Percentiles rank a stretch among this genome's conserved stretches.
These are phyloP conservation scores for Cirrhinus mrigala DNA, from an alignment of 2,797 vertebrate species.

Conservation along the genomic window DNA sequence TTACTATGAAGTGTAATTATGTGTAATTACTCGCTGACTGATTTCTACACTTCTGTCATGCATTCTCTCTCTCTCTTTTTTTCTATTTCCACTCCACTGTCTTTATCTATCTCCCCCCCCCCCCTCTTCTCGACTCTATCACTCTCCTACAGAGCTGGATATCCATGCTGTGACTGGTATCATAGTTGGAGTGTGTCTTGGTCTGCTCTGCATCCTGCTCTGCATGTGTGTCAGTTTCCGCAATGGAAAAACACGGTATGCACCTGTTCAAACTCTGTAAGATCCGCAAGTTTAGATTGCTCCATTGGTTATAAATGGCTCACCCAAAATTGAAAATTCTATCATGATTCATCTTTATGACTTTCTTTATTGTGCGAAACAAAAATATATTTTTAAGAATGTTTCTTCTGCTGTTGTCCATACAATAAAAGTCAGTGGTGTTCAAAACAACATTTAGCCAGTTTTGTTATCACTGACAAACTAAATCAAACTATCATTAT, in stretches of 20 bases:
- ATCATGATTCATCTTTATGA: background rate
- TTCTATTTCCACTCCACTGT: background rate
- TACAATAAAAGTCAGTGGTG: background rate
- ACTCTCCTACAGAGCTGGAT: conserved; percentile 84
- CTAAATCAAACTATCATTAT: too few species aligned
- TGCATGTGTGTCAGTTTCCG: conserved; percentile 96
- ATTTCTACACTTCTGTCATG: conserved; percentile 6
- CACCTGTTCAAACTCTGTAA: background rate
- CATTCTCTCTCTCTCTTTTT: background rate
- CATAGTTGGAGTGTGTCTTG: conserved; percentile 94
- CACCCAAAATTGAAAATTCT: background rate
- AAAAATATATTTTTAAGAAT: background rate
- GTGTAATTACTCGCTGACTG: background rate
- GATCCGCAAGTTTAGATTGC: background rate
- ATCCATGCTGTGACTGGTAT: conserved; percentile 94
- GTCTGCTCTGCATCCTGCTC: conserved; percentile 93
- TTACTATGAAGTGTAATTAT: conserved; percentile 16
- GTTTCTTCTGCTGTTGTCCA: background rate
- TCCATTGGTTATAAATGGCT: background rate
- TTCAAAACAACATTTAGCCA: background rate
- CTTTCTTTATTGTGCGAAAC: background rate
- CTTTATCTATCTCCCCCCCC: background rate
- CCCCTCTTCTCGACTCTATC: background rate
- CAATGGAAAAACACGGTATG: conserved; percentile 88
- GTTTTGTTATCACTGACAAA: background rate